These are phyloP conservation scores for Hyppa rectilinea DNA, from an alignment of 2,888 invertebrate species.

Conservation along the genomic window DNA sequence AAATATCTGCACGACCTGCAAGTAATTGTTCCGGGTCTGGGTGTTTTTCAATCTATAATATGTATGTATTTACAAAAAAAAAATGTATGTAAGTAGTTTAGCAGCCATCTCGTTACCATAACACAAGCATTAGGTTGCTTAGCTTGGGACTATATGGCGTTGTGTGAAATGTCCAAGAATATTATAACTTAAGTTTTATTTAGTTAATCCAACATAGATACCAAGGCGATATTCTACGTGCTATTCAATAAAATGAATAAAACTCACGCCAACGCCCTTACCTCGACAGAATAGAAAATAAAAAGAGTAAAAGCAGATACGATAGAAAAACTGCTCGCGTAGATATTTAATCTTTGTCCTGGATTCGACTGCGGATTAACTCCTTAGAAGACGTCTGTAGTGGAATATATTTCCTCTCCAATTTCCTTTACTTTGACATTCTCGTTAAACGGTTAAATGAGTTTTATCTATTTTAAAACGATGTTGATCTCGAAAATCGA, in stretches of 20 bases:
- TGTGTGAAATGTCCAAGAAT: no score
- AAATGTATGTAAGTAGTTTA: no score
- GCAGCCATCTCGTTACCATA: no score
- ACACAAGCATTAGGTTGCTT: no score
- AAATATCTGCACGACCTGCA: no score
- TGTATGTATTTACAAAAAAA: no score
- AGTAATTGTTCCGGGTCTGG: no score
- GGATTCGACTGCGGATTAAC: slow-evolving; percentile 6
- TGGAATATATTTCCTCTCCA: background rate
- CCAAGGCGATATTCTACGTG: background rate
- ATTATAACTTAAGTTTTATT: no score
- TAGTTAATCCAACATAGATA: background rate
- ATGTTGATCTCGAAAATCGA: no score
- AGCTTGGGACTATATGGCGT: no score
- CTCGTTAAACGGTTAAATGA: background rate
- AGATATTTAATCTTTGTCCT: slow-evolving; percentile 10
- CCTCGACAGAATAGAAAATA: background rate
- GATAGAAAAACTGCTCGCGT: slow-evolving; percentile 14
- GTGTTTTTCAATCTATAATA: no score
- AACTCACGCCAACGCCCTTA: background rate
- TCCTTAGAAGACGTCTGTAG: slow-evolving; percentile 1
- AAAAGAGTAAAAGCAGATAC: background rate
- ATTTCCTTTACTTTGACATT: background rate
- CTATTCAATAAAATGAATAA: background rate
- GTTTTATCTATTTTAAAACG: background rate